These are phyloP conservation scores for Fulmarus glacialis DNA, from an alignment of 2,113 vertebrate genomes.

Conservation along the genomic window DNA sequence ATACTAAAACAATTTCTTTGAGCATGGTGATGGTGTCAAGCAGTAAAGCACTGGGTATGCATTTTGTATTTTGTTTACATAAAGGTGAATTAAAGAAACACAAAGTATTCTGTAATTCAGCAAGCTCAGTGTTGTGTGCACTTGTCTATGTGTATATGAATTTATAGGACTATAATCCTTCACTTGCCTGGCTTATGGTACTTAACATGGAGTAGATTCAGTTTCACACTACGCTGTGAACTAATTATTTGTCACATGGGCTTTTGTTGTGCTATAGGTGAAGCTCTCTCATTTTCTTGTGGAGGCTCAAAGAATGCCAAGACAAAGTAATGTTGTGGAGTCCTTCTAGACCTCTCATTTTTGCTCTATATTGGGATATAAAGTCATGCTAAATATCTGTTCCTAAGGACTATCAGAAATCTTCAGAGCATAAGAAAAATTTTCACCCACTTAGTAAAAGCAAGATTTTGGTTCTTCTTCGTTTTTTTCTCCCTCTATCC, in stretches of 20 bases:
- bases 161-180: neutral
- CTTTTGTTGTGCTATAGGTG: neutral
- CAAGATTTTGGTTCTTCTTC: neutral
- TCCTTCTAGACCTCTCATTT: neutral
- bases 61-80: neutral
- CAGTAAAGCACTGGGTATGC: neutral
- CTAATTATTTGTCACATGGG: fast-evolving
- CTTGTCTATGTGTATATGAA: neutral
- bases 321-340: neutral
- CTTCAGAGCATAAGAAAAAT: neutral
- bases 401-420: neutral
- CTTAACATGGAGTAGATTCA: neutral
- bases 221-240: neutral
- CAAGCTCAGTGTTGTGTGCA: neutral
- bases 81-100: neutral
- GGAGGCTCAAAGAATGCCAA: neutral
- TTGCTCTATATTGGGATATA: neutral
- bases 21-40: neutral
- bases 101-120: neutral
- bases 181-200: neutral
- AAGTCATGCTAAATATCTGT: neutral
- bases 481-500: neutral
- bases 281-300: neutral
- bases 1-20: neutral
- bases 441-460: neutral